Percentiles rank a stretch among this genome's conserved stretches.
Evolutionary conservation across 1,140 invertebrate genomes (phyloP).

Genomic region (Triops cancriformis): DNA sequence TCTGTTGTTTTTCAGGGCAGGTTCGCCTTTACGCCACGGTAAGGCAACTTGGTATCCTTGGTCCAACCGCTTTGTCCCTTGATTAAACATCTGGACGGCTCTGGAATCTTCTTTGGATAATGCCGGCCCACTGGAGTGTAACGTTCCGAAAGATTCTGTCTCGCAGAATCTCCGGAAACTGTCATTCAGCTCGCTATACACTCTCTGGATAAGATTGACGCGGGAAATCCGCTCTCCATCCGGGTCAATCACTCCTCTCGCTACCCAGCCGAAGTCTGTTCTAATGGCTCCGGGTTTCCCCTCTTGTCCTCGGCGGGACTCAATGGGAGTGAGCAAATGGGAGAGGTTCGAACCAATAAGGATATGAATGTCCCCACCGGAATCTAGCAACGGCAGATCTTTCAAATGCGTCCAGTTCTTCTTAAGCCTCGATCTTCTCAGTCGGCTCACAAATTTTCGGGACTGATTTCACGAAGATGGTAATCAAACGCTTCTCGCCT

Average conservation of each 20-base stretch:
- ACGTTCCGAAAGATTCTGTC: slow-evolving; percentile 19
- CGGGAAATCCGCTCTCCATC: background rate
- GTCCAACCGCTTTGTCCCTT: background rate
- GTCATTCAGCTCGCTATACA: background rate
- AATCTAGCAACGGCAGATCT: background rate
- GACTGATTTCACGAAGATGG: background rate
- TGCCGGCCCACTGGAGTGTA: background rate
- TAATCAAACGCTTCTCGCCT: background rate
- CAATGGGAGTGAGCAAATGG: background rate
- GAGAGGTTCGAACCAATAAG: background rate
- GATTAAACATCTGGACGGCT: background rate
- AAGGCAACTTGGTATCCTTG: background rate
- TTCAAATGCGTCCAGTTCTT: background rate
- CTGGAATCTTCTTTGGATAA: background rate
- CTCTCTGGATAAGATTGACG: background rate
- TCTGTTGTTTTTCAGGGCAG: slow-evolving; percentile 7
- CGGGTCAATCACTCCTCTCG: background rate
- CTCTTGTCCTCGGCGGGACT: background rate
- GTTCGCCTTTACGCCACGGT: background rate
- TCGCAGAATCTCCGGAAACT: slow-evolving; percentile 12
- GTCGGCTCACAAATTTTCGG: background rate
- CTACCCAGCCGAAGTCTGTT: background rate
- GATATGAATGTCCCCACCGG: background rate
- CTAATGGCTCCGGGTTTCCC: background rate
- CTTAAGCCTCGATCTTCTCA: background rate